Conservation (phyloP, 2,797 vertebrate genomes). For the Falco cherrug region DNA sequence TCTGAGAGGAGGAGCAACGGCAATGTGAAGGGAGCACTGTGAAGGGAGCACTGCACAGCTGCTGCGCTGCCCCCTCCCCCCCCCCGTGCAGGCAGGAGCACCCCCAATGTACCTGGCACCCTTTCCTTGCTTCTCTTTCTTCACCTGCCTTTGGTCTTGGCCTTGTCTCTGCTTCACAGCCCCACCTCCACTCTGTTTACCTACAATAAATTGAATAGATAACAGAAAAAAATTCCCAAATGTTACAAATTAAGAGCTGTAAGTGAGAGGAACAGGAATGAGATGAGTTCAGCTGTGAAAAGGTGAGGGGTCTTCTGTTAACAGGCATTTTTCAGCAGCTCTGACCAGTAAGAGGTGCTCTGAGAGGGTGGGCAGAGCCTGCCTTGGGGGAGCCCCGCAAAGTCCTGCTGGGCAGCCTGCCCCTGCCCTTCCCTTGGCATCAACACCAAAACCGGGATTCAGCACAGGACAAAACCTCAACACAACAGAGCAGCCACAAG, state of each 20-base stretch:
- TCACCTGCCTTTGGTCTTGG: neutral
- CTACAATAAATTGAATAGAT: neutral
- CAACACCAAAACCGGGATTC: neutral
- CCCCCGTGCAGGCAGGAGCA: neutral
- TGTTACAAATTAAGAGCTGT: accelerated
- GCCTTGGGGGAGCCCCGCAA: accelerated
- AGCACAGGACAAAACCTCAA: accelerated
- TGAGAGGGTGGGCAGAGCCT: neutral
- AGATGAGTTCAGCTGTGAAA: neutral
- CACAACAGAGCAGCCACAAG: accelerated
- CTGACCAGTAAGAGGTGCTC: neutral
- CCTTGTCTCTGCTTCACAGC: neutral
- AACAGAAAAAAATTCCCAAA: neutral
- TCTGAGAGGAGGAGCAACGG: neutral
- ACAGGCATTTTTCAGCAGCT: neutral
- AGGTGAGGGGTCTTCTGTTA: neutral
- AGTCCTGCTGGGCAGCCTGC: neutral
- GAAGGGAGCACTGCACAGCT: neutral
- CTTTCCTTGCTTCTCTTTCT: neutral
- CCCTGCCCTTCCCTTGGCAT: neutral
- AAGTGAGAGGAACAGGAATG: neutral
- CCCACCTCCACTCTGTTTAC: neutral
- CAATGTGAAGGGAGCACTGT: neutral
- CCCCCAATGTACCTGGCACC: neutral
- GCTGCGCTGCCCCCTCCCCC: neutral